Base-by-base conservation (phyloP, 1,140 invertebrate genomes). In the Sitophilus oryzae region DNA sequence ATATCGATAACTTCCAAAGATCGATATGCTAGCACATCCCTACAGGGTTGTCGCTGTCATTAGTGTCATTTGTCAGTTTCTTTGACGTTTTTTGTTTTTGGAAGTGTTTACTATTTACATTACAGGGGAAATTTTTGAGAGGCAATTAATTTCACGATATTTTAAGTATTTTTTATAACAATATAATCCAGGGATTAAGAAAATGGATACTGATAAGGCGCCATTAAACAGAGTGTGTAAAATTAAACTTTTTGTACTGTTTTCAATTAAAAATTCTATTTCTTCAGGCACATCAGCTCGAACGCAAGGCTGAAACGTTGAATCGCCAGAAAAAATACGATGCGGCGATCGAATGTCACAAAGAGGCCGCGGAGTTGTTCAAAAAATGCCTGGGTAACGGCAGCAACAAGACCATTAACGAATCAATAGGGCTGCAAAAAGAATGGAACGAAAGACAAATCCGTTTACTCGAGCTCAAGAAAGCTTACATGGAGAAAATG, bases 381-480 rank as follows among this genome's bases (percentile, higher is more conserved):
- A 45, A 46, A 16, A 54, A 64, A 38, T 49, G 52, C 9, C 25
- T 58, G 6, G 9, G 10, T 11, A 1, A 47, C 30, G 34, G 54
- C n/a, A 30, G 44, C 23, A 59, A 64, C 43, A 40, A 38, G 20
- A 52, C 38, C 8, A 36, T 59, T 10, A 18, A 50, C 2, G 59
- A 64, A 34, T 66, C 59, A 14, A 47, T 66, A 8, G 49, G 53
- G 15, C 37, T 64, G 14, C 64, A 66, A 44, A 64, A 48, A 23
- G 52, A 62, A 40, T 56, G 53, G 50, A 56, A 64, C 38, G 51
- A 60, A 35, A 64, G 63, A 41, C 64, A 64, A 57, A 61, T 66
- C 16, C 50, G 56, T n/a, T 34, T 58, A 9, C 30, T 66, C 10
- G 34, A 58, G 46, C 38, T 64, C 14, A 62, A 64, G 22, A 62